Evolutionary conservation across 2,113 vertebrate genomes (phyloP), one percentile per base, ranked within the genome.

Genomic region (Plecturocebus donacophilus): DNA sequence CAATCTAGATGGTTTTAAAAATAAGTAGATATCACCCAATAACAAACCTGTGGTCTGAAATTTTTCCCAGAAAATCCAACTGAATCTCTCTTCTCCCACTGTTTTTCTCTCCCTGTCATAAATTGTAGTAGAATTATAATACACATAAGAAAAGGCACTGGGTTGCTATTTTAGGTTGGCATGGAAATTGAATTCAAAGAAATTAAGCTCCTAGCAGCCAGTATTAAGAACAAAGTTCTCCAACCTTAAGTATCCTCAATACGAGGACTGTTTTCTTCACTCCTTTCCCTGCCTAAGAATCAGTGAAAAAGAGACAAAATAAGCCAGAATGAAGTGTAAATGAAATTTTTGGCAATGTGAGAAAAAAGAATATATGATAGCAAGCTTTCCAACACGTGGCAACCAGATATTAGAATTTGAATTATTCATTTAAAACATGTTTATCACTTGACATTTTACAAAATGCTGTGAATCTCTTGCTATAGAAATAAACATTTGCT

Each of bases 61-160:
- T 66, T 52, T 52, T 88, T 49, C 95, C 93, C 30, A 25, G 81
- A 88, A 97, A 96, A 87, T 79, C 23, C 49, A 71, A 56, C 45
- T 68, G 84, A 13, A 80, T 73, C 40, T 25, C 13, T 68, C 52
- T 86, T 86, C 75, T 82, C 14, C 30, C 90, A 83, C 85, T 80
- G 27, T 20, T 77, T 94, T 96, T 73, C 66, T 81, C 58, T 94
- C 30, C 9, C 8, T 38, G 20, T 81, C 71, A 94, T 73, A 77
- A 81, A 61, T 14, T 68, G 8, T 81, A 70, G 58, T 87, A 68
- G 61, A 96, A 90, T 85, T 92, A 80, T 32, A 87, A 87, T 27
- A 35, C 13, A 9, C 0, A 0, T 25, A 79, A 86, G 70, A 79
- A 61, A 61, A 71, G 40, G 19, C 45, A 42, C 35, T 11, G 0